Evolutionary conservation across 2,797 vertebrate genomes (phyloP), one percentile per base, ranked within the genome.

Genomic region (Acanthornis magna): DNA sequence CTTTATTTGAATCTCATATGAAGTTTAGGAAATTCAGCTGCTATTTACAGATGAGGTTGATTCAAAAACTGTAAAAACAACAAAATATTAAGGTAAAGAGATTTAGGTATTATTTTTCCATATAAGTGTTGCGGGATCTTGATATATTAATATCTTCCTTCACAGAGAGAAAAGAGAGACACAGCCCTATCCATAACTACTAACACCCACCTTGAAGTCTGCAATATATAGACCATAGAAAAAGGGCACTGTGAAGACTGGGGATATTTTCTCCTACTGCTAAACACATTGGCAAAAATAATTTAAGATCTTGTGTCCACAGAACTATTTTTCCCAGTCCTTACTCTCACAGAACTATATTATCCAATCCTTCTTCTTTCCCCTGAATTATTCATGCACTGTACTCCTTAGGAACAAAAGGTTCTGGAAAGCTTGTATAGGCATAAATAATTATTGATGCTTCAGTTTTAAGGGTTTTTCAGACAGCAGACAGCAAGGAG

Each of bases 71-170:
- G 2, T 10, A 66, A 61, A 79, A 71, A 2, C 15, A 66, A 32
- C 10, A 55, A 17, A 90, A 40, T 51, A n/a, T 61, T 62, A 58
- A 21, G 20, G 13, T 30, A 42, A 65, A 81, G 19, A 30, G 1
- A 3, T 43, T 63, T 77, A 38, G 2, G 0, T 32, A 9, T 71
- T 81, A 25, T 66, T 54, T 85, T 74, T 57, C 43, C 10, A 14
- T 27, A 13, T 47, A 9, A 85, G 5, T 1, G 0, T 2, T 10
- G 8, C 2, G 3, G 17, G n/a, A 42, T 6, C 3, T 62, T 71
- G 55, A 36, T 62, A 45, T 45, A 23, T 38, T 13, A 57, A 21
- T 48, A 67, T 47, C 20, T 88, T 88, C 16, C 17, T 79, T 87
- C 45, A 16, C 11, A 67, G 36, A 67, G 9, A 34, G 45, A 57